Base-by-base conservation (phyloP, 2,797 vertebrate genomes). In the Buphagus erythrorhynchus region DNA sequence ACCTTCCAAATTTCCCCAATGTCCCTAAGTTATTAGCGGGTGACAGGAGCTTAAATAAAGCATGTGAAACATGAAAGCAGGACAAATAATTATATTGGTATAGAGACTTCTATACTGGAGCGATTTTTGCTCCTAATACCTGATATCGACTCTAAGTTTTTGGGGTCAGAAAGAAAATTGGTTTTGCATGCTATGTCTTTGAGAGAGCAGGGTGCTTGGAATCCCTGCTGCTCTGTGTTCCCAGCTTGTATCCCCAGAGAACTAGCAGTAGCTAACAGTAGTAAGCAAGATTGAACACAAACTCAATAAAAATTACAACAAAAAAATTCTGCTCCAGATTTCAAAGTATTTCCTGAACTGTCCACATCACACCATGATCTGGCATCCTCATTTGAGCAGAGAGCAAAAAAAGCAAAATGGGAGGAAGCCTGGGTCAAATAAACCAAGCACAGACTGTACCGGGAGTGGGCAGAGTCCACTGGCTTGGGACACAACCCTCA, bases 401-500 rank as follows among this genome's bases (percentile, higher is more conserved):
- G 45, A 78, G 67, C 49, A 66, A 42, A 71, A 74, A 66, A 74
- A 48, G 25, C 21, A 48, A 73, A 38, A 46, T 7, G 0, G 33
- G 22, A 81, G 42, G 55, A 81, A 51, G 63, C 31, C 35, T 43
- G 35, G 38, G 31, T 58, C 49, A 43, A 81, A 88, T 31, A 90
- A 88, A 68, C 12, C 9, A 68, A 54, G 58, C 0, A 0, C 51
- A 80, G 54, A 25, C 51, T 16, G 10, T 11, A 36, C 0, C 0
- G 6, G 19, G 48, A 77, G 9, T 8, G 4, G 40, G 58, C 25
- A 72, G 38, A 51, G 31, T 19, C 57, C 62, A 45, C 25, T 1
- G 1, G 46, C 40, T 26, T 45, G 25, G 66, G 81, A 78, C 45
- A 38, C 2, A 65, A 76, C 7, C 9, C n/a, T 48, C 29, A 2